Evolutionary conservation across 2,888 invertebrate genomes (phyloP), one percentile per base, ranked within the genome.

Genomic region (Mythimna loreyi): DNA sequence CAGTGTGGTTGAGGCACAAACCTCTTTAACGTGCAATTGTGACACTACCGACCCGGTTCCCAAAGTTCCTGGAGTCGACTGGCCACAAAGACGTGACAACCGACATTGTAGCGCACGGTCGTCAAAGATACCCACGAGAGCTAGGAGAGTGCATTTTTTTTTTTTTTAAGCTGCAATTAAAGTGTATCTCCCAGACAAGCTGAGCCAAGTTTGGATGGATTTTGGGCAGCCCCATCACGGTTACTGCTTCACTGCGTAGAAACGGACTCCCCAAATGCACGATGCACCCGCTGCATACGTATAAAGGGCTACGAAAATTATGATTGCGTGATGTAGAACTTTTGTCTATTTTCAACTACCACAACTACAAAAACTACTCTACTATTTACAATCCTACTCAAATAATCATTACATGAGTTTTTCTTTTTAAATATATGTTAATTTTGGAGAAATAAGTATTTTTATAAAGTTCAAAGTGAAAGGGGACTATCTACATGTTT

Each of bases 241-340:
- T 1, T 75, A 57, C 73, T 61, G 40, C 73, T 49, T 70, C 7
- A 60, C 73, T 77, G 61, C 30, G 73, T 70, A 73, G 73, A 73
- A 76, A 77, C 56, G 73, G 73, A 73, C 73, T 70, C 76, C 72
- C 76, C 76, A 0, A 0, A 0, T 0, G 0, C 0, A 0, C 0
- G 0, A 3, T 0, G 0, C 6, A 3, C 6, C n/a, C 25, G 4
- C 11, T 4, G 21, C 59, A 56, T 55, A 0, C 40, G 57, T 21
- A 0, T 16, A 56, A 45, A 60, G 16, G 23, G 45, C 21, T 2
- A 50, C 5, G 45, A 52, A 77, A 73, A 77, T 50, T 70, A 70
- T 40, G 25, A 57, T 70, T 57, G 59, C 77, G 73, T 30, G 61
- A 73, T 60, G 0, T 49, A 77, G 50, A 9, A 40, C 2, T 25